A percentile compares a stretch with the other conserved stretches of the same genome.
These are phyloP conservation scores for Melinaea marsaeus DNA, from an alignment of 2,888 invertebrate species.

Conservation along the genomic window DNA sequence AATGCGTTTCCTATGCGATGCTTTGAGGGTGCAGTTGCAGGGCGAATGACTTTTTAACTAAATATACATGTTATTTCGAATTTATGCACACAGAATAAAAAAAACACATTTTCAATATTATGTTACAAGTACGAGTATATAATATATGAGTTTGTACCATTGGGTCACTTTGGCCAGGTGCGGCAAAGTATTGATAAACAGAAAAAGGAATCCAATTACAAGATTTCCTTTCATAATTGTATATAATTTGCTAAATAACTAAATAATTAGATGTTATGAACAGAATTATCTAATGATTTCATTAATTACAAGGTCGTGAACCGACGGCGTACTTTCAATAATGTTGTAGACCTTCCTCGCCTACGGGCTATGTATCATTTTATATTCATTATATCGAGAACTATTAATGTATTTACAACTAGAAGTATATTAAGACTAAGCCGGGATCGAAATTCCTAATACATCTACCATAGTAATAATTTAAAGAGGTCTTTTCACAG, in stretches of 20 bases:
- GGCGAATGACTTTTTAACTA: conserved; percentile 12
- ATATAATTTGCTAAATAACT: neutral
- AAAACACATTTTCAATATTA: too few relatives aligned
- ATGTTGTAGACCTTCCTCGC: conserved; percentile 13
- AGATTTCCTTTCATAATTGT: too few relatives aligned
- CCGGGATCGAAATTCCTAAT: too few relatives aligned
- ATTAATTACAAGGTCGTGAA: conserved; percentile 11
- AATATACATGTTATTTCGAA: neutral
- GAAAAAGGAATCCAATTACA: too few relatives aligned
- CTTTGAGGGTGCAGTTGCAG: conserved; percentile 26
- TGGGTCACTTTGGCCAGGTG: too few relatives aligned
- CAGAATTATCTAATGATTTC: conserved; percentile 7
- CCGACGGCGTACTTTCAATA: conserved; percentile 14
- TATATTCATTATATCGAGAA: conserved; percentile 1
- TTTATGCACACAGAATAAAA: neutral
- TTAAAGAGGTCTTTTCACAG: too few relatives aligned
- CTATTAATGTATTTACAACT: neutral
- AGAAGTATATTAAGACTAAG: too few relatives aligned
- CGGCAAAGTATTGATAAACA: too few relatives aligned
- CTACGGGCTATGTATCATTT: conserved; percentile 10
- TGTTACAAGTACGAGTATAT: too few relatives aligned
- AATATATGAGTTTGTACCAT: too few relatives aligned
- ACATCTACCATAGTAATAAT: too few relatives aligned
- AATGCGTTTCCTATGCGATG: conserved; percentile 29
- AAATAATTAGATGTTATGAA: neutral